These are phyloP conservation scores for Idris sp. DNA, from an alignment of 1,140 invertebrate species.

Conservation along the genomic window DNA sequence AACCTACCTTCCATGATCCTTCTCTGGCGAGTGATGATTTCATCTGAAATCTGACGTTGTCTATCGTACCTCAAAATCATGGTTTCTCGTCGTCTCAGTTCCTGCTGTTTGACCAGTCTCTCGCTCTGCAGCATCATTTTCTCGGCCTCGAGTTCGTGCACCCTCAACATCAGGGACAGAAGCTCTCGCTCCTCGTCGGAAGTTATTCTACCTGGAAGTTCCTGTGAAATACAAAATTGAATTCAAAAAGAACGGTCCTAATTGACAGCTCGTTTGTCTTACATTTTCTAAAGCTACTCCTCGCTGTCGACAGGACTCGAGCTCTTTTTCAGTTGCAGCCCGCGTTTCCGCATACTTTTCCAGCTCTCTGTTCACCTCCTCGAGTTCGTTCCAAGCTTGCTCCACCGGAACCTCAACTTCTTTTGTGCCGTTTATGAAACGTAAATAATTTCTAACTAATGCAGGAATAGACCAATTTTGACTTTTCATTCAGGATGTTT, in stretches of 20 bases:
- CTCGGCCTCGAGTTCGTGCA: slow-evolving; percentile 94
- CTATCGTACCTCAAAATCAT: slow-evolving; percentile 90
- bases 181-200: slow-evolving; percentile 93
- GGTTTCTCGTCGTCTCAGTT: slow-evolving; percentile 89
- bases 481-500: too few species aligned
- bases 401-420: slow-evolving; percentile 83
- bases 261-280: too few species aligned
- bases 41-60: slow-evolving; percentile 91
- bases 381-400: slow-evolving; percentile 90
- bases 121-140: slow-evolving; percentile 94
- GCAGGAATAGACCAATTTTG: neutral
- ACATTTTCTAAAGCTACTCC: slow-evolving; percentile 90
- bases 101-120: slow-evolving; percentile 89
- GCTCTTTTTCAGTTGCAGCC: slow-evolving; percentile 86
- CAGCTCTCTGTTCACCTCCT: slow-evolving; percentile 90
- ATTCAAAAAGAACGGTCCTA: too few species aligned
- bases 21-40: slow-evolving; percentile 93
- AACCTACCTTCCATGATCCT: slow-evolving; percentile 93
- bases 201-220: slow-evolving; percentile 88
- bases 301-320: slow-evolving; percentile 86
- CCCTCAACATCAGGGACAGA: slow-evolving; percentile 88
- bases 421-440: slow-evolving; percentile 57
- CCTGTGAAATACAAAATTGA: slow-evolving; percentile 77
- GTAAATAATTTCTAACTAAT: slow-evolving; percentile 35
- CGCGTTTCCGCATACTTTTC: slow-evolving; percentile 87